These are phyloP conservation scores for Scolopax mira DNA, from an alignment of 2,113 vertebrate genomes.

Conservation along the genomic window DNA sequence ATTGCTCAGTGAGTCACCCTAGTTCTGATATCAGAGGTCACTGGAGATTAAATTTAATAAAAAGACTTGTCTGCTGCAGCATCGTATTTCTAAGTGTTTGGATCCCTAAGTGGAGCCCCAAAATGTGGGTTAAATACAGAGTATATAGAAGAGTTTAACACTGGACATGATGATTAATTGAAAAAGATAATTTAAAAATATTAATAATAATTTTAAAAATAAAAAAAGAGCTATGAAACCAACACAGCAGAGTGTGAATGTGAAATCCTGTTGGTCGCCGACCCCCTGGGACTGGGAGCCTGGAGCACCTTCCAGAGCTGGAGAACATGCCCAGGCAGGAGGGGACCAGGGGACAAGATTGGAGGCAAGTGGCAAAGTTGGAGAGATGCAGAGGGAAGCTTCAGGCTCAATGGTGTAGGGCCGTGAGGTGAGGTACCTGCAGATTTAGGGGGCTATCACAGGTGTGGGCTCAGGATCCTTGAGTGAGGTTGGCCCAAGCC, in stretches of 20 bases:
- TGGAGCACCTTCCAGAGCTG: not conserved
- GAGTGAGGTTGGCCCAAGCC: not conserved
- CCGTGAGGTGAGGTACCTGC: not conserved
- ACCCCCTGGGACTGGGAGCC: not conserved
- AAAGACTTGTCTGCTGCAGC: not conserved
- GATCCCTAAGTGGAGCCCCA: not conserved
- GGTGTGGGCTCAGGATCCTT: not conserved
- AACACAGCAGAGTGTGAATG: not conserved
- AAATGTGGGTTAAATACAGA: not conserved
- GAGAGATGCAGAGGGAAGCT: not conserved
- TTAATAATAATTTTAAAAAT: not conserved
- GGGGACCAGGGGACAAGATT: not conserved
- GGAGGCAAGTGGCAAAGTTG: not conserved
- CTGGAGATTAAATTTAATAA: not conserved
- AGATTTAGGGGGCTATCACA: not conserved
- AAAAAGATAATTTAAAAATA: not conserved
- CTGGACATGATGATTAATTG: not conserved
- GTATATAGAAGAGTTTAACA: not conserved
- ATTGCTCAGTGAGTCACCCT: not conserved
- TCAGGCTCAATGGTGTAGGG: accelerated
- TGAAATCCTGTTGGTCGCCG: not conserved
- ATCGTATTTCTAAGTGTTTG: not conserved
- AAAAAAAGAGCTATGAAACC: not conserved
- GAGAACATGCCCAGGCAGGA: not conserved
- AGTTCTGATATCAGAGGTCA: not conserved